These are phyloP conservation scores for Berghia stephanieae DNA, from an alignment of 1,140 invertebrate species.

Conservation along the genomic window DNA sequence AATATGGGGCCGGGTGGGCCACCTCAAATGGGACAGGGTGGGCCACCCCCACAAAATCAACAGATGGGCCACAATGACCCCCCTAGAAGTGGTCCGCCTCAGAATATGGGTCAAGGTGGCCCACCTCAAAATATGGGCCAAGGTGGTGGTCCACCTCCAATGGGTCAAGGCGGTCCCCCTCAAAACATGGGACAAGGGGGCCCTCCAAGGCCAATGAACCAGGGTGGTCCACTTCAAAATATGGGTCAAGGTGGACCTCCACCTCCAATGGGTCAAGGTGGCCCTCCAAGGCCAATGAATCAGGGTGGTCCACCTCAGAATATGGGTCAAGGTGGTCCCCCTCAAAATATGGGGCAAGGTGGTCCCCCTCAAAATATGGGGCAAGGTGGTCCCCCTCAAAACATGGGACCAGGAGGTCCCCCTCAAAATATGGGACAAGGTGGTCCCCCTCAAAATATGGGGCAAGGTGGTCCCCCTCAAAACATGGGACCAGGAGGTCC, in stretches of 20 bases:
- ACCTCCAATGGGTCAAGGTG: not conserved
- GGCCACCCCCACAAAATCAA: slow-evolving; percentile 31
- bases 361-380: slow-evolving; percentile 22
- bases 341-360: slow-evolving; percentile 13
- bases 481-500: slow-evolving; percentile 25
- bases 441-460: slow-evolving; percentile 23
- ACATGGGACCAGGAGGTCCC: slow-evolving; percentile 25
- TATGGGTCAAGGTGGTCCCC: slow-evolving; percentile 25
- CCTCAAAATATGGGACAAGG: slow-evolving; percentile 20
- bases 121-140: slow-evolving; percentile 29
- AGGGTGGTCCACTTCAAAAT: slow-evolving; percentile 12
- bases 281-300: not conserved
- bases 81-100: too few relatives aligned
- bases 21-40: slow-evolving; percentile 25
- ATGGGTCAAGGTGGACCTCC: slow-evolving; percentile 9
- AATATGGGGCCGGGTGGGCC: slow-evolving; percentile 11
- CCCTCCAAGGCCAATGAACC: slow-evolving; percentile 28
- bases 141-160: not conserved
- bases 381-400: slow-evolving; percentile 27
- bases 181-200: slow-evolving; percentile 21
- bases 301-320: slow-evolving; percentile 3
- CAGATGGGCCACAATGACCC: not conserved
- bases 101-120: not conserved
- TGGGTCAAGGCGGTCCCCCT: not conserved
- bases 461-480: slow-evolving; percentile 25